These are phyloP conservation scores for Neolamprologus brichardi DNA, from an alignment of 2,113 vertebrate genomes.

Conservation along the genomic window DNA sequence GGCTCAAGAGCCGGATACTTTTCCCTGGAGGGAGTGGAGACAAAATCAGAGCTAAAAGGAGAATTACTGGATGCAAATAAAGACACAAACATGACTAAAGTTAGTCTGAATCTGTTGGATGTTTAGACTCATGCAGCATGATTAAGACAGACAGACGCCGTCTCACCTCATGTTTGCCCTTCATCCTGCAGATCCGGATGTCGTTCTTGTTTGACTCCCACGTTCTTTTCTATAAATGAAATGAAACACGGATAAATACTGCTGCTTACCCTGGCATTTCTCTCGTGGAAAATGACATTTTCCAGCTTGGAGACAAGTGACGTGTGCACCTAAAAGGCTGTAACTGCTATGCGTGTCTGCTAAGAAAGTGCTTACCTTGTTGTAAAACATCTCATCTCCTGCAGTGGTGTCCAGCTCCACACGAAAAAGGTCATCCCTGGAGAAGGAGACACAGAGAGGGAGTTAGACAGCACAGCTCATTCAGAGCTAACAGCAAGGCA, in stretches of 20 bases:
- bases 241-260: not conserved
- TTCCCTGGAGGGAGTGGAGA: not conserved
- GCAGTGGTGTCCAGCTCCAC: conserved; percentile 83
- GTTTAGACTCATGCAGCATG: not conserved
- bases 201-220: conserved; percentile 92
- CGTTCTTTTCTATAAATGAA: conserved; percentile 79
- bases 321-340: not conserved
- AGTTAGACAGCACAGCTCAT: not conserved
- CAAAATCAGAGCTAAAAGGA: not conserved
- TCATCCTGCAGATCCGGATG: conserved; percentile 94
- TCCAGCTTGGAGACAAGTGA: not conserved
- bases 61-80: not conserved
- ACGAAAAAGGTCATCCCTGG: conserved; percentile 88
- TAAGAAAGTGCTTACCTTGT: conserved; percentile 74
- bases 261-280: not conserved
- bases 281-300: not conserved
- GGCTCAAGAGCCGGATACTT: no score
- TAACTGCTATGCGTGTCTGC: not conserved
- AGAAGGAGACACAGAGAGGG: not conserved
- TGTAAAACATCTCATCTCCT: conserved; percentile 85
- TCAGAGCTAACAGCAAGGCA: not conserved
- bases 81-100: not conserved
- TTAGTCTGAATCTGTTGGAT: not conserved
- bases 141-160: not conserved
- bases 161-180: conserved; percentile 90